Evolutionary conservation across 1,140 invertebrate genomes (phyloP).

Genomic region (Aplysia californica): DNA sequence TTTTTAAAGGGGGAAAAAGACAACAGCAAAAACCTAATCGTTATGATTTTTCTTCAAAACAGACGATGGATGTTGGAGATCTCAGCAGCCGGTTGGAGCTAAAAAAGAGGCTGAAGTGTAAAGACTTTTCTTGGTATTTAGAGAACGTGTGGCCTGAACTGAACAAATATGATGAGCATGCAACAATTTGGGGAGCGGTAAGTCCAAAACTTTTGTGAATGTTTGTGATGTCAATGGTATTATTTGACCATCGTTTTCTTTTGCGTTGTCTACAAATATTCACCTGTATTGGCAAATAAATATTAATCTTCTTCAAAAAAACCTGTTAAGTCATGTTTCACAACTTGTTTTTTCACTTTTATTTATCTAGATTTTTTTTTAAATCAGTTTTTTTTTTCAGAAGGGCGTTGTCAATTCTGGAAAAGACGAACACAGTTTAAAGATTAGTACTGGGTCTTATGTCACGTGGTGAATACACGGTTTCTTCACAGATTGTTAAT

Average conservation of each 20-base stretch:
- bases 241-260: neutral
- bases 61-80: slow-evolving; percentile 47
- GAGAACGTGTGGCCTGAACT: slow-evolving; percentile 91
- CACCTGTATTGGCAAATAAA: neutral
- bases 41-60: no score
- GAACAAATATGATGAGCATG: slow-evolving; percentile 37
- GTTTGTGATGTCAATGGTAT: neutral
- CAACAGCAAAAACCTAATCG: no score
- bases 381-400: no score
- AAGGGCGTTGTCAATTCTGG: no score
- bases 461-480: no score
- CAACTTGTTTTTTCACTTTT: no score
- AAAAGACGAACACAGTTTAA: no score
- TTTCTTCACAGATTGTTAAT: no score
- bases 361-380: no score
- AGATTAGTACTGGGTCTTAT: no score
- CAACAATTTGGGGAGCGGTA: slow-evolving; percentile 45
- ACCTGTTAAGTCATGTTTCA: no score
- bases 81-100: slow-evolving; percentile 79
- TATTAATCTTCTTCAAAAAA: neutral
- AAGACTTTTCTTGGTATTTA: slow-evolving; percentile 96
- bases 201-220: slow-evolving; percentile 4
- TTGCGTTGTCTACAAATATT: neutral
- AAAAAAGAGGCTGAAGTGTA: slow-evolving; percentile 84
- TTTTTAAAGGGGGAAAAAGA: no score